Evolutionary conservation across 2,888 invertebrate genomes (phyloP).

Genomic region (Colostygia pectinataria): DNA sequence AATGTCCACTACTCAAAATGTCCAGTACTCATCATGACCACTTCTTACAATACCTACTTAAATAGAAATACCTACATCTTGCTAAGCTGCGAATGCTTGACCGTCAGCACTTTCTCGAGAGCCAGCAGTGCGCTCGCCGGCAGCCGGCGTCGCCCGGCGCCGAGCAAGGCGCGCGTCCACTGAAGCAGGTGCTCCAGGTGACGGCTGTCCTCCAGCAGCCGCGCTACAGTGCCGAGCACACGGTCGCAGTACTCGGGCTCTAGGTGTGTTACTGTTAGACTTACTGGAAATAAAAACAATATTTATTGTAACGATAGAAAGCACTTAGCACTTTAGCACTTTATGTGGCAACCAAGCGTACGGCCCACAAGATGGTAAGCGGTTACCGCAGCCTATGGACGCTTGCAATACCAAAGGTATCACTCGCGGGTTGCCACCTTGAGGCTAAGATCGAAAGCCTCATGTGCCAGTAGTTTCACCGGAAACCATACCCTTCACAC

Average conservation of each 20-base stretch:
- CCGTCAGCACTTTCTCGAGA: constrained; percentile 90
- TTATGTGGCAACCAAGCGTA: no score
- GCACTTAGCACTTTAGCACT: no score
- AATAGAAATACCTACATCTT: constrained; percentile 89
- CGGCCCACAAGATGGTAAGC: no score
- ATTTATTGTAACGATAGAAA: background rate
- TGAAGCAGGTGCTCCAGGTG: constrained; percentile 95
- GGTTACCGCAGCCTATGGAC: no score
- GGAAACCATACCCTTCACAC: no score
- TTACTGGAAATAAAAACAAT: constrained; percentile 83
- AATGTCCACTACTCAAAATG: no score
- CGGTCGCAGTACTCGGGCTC: constrained; percentile 90
- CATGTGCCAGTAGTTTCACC: no score
- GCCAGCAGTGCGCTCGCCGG: constrained; percentile 87
- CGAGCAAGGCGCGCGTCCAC: constrained; percentile 89
- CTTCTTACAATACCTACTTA: no score
- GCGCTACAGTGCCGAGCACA: constrained; percentile 87
- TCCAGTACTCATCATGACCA: no score
- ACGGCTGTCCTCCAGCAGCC: constrained; percentile 88
- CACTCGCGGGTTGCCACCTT: no score
- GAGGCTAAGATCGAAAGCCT: no score
- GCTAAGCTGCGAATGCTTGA: constrained; percentile 90
- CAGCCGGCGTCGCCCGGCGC: constrained; percentile 84
- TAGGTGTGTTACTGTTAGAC: constrained; percentile 86
- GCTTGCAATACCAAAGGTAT: no score